phyloP scores from a whole-genome alignment of 2,113 vertebrate genomes.

The Arizona elegans region DNA sequence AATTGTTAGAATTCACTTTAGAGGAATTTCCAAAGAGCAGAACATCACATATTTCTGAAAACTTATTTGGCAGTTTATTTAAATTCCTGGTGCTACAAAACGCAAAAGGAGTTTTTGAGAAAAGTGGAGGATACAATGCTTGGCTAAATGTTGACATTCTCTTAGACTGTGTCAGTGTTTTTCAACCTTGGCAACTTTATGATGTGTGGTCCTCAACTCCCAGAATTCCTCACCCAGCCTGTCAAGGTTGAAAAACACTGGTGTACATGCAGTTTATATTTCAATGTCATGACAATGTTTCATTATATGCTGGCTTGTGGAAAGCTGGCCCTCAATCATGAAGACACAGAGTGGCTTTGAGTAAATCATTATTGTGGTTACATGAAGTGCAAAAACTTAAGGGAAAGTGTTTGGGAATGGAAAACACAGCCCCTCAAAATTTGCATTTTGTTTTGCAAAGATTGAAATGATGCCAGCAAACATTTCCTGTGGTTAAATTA shows the following conservation, averaged over 20 bases:
- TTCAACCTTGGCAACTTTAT: background rate
- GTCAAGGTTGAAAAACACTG: background rate
- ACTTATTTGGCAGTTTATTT: conserved; percentile 36
- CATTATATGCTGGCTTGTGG: background rate
- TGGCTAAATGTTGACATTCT: background rate
- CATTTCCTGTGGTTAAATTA: background rate
- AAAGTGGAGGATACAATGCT: background rate
- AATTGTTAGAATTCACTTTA: conserved; percentile 36
- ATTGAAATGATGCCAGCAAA: background rate
- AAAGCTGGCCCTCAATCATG: background rate
- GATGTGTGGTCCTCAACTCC: background rate
- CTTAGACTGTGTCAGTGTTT: background rate
- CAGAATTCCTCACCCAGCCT: background rate
- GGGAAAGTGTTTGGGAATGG: background rate
- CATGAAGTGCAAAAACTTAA: background rate
- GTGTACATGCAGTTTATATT: background rate
- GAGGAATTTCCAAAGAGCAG: background rate
- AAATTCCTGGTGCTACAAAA: conserved; percentile 26
- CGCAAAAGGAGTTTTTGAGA: conserved; percentile 6
- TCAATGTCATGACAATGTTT: background rate
- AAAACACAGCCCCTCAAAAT: background rate
- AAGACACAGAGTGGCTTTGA: background rate
- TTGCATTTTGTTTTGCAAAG: too few species aligned
- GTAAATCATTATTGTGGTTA: background rate
- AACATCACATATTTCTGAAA: conserved; percentile 33